Evolutionary conservation across 2,888 invertebrate genomes (phyloP).

Genomic region (Synergus japonicus): DNA sequence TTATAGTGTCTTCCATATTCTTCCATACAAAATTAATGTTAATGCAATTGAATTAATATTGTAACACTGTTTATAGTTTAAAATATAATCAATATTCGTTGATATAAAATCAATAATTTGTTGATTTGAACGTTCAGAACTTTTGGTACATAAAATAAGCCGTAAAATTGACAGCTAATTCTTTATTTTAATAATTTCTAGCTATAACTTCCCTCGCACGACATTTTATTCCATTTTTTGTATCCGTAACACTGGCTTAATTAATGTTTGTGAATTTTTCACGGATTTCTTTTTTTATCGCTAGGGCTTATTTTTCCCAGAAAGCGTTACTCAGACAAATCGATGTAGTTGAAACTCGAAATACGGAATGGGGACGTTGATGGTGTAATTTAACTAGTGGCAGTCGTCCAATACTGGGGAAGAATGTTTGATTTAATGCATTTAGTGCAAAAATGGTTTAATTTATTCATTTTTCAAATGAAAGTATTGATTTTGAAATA

Average conservation of each 20-base stretch:
- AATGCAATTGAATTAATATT: too few species aligned
- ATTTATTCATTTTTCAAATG: too few species aligned
- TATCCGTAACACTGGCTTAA: neutral
- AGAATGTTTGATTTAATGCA: neutral
- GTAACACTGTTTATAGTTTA: too few species aligned
- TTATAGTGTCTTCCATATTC: too few species aligned
- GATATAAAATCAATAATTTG: too few species aligned
- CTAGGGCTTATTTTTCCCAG: neutral
- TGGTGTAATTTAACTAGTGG: neutral
- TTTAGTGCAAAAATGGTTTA: neutral
- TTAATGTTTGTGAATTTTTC: neutral
- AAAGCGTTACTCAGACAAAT: neutral
- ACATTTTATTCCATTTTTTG: neutral
- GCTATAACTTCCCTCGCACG: neutral
- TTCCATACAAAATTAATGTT: too few species aligned
- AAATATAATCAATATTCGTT: too few species aligned
- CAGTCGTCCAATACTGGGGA: conserved; percentile 1
- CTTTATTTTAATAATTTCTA: neutral
- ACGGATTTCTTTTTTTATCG: neutral
- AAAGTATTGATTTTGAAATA: too few species aligned
- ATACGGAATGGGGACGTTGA: neutral
- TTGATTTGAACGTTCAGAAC: too few species aligned
- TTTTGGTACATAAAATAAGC: neutral
- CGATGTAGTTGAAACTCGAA: neutral
- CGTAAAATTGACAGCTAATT: neutral